Conservation (phyloP, 2,888 invertebrate genomes). For the Drosophila bunnanda region DNA sequence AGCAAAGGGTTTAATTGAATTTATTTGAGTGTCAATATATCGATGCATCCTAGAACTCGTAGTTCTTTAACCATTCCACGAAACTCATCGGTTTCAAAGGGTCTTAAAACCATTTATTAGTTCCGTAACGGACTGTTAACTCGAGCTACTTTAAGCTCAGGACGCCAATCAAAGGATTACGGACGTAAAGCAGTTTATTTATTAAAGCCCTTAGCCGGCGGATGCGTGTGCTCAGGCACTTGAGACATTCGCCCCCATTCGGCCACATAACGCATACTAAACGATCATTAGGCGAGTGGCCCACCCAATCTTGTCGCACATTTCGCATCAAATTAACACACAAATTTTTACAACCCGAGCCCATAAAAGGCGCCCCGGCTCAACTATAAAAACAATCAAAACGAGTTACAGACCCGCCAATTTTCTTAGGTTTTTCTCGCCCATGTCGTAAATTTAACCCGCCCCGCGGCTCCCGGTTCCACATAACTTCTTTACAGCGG, state of each 20-base stretch:
- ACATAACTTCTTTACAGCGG: slow-evolving; percentile 65
- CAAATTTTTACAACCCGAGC: slow-evolving; percentile 68
- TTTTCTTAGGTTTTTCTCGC: slow-evolving; percentile 52
- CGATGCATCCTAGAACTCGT: too few relatives aligned
- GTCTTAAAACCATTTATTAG: slow-evolving; percentile 8
- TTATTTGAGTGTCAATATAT: too few relatives aligned
- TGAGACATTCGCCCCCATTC: slow-evolving; percentile 34
- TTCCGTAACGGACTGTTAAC: slow-evolving; percentile 26
- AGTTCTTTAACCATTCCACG: too few relatives aligned
- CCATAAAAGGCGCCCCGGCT: slow-evolving; percentile 63
- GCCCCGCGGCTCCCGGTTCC: slow-evolving; percentile 50
- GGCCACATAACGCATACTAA: slow-evolving; percentile 54
- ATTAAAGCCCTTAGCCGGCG: slow-evolving; percentile 8
- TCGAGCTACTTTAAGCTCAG: not conserved
- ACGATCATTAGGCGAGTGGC: slow-evolving; percentile 60
- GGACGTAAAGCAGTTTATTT: slow-evolving; percentile 31
- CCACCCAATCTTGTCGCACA: slow-evolving; percentile 59
- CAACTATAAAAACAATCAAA: slow-evolving; percentile 78
- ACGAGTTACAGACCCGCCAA: slow-evolving; percentile 71
- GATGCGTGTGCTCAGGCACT: slow-evolving; percentile 43
- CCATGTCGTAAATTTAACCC: slow-evolving; percentile 64
- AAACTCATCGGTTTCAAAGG: not conserved
- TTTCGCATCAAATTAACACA: slow-evolving; percentile 76
- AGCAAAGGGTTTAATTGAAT: too few relatives aligned
- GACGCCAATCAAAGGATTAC: slow-evolving; percentile 38